Evolutionary conservation across 2,113 vertebrate species (phyloP).

Genomic region (Otocyon megalotis): DNA sequence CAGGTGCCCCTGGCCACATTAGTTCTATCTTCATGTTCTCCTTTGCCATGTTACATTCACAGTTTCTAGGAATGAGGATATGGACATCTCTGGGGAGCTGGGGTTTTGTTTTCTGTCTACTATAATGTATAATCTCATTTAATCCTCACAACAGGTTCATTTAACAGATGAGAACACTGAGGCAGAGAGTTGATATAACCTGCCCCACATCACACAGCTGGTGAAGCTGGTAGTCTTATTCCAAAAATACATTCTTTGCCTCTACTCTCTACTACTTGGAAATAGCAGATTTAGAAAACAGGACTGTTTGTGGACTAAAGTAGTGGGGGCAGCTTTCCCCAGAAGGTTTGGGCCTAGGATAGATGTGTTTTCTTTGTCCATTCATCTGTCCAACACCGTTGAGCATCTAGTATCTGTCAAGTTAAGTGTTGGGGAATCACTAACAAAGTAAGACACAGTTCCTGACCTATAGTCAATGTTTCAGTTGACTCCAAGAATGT

Average conservation of each 20-base stretch:
- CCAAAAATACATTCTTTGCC: background rate
- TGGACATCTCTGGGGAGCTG: background rate
- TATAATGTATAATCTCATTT: background rate
- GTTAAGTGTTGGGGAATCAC: background rate
- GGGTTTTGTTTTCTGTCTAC: background rate
- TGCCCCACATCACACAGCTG: background rate
- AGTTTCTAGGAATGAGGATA: background rate
- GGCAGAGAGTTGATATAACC: background rate
- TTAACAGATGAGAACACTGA: slow-evolving; percentile 5
- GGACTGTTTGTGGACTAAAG: background rate
- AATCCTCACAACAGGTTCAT: background rate
- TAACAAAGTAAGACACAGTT: background rate
- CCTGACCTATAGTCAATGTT: background rate
- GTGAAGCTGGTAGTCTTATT: background rate
- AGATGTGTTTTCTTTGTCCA: background rate
- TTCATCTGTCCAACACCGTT: background rate
- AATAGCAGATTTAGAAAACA: background rate
- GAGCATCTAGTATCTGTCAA: background rate
- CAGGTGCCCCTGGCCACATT: background rate
- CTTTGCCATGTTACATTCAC: background rate
- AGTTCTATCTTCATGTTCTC: background rate
- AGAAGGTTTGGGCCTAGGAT: background rate
- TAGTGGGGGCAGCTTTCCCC: background rate
- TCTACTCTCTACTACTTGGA: background rate
- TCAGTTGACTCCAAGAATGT: background rate